Conservation (phyloP, 2,888 invertebrate genomes). For the Eubasilissa splendida region DNA sequence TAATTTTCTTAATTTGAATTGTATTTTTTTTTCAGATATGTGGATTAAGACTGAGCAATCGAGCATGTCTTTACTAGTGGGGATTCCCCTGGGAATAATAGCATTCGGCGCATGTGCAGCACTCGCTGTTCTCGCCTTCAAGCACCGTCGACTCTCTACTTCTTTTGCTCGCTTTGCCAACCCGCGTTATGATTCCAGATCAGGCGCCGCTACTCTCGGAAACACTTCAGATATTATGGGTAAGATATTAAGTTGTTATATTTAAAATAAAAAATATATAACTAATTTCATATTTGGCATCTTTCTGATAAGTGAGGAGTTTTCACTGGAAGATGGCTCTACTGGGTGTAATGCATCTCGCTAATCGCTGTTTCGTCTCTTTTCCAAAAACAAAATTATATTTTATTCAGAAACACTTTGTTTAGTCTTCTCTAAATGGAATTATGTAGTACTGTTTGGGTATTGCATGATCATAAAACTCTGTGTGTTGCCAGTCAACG, state of each 20-base stretch:
- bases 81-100: slow-evolving; percentile 73
- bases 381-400: too few species aligned
- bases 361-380: too few species aligned
- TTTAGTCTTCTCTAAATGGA: too few species aligned
- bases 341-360: too few species aligned
- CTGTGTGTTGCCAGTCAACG: too few species aligned
- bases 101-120: slow-evolving; percentile 72
- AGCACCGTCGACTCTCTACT: slow-evolving; percentile 82
- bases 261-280: too few species aligned
- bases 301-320: too few species aligned
- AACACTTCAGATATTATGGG: slow-evolving; percentile 65
- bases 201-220: slow-evolving; percentile 89
- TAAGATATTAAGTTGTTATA: slow-evolving; percentile 22
- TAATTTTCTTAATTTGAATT: neutral
- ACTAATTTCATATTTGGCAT: too few species aligned
- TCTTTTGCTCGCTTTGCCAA: slow-evolving; percentile 87
- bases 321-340: too few species aligned
- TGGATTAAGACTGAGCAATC: slow-evolving; percentile 52
- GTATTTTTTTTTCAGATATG: slow-evolving; percentile 17
- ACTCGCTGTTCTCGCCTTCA: slow-evolving; percentile 75
- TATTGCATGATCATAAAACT: too few species aligned
- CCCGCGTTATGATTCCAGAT: slow-evolving; percentile 88
- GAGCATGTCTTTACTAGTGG: slow-evolving; percentile 64
- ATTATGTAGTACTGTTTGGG: too few species aligned
- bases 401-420: too few species aligned